Evolutionary conservation across 2,797 vertebrate genomes (phyloP).

Genomic region (Danio albolineatus): DNA sequence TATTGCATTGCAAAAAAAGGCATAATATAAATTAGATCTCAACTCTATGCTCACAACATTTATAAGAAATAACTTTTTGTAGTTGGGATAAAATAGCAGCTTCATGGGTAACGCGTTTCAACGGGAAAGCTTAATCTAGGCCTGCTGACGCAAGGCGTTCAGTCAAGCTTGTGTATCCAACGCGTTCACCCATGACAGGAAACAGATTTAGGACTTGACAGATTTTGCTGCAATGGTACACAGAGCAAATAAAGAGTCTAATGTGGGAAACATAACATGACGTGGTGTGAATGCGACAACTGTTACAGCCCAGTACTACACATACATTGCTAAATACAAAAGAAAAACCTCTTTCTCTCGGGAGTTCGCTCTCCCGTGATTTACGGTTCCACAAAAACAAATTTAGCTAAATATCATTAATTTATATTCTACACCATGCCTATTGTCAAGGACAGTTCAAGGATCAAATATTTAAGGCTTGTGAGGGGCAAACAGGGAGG

Average conservation of each 20-base stretch:
- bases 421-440: constrained; percentile 68
- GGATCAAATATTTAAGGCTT: constrained; percentile 92
- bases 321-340: constrained; percentile 73
- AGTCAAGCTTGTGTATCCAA: constrained; percentile 15
- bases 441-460: constrained; percentile 73
- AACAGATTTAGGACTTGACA: constrained; percentile 72
- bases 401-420: constrained; percentile 60
- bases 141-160: constrained; percentile 6
- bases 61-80: constrained; percentile 75
- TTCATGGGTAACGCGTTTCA: constrained; percentile 75
- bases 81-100: constrained; percentile 81
- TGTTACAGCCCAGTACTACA: constrained; percentile 82
- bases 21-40: constrained; percentile 79
- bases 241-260: constrained; percentile 67
- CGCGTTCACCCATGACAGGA: constrained; percentile 61
- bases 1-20: constrained; percentile 60
- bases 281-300: constrained; percentile 71
- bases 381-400: constrained; percentile 70
- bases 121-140: constrained; percentile 20
- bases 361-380: constrained; percentile 66
- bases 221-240: constrained; percentile 68
- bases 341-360: constrained; percentile 70
- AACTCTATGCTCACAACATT: constrained; percentile 76
- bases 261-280: constrained; percentile 62
- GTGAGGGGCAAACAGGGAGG: constrained; percentile 79